Conservation (phyloP, 2,888 invertebrate genomes). For the Tiliacea citrago region DNA sequence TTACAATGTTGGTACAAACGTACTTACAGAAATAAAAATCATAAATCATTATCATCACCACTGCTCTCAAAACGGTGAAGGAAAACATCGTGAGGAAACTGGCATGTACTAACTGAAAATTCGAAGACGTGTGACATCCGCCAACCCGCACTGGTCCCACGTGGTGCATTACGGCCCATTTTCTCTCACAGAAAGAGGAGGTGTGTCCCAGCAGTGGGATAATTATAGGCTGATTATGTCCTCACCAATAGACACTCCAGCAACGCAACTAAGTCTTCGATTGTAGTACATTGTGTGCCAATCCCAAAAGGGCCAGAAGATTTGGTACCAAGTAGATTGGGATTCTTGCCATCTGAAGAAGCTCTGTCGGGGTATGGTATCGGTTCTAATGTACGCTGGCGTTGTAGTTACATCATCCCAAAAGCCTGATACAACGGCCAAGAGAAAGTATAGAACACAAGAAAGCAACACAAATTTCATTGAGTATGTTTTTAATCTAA, state of each 20-base stretch:
- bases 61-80: too few relatives aligned
- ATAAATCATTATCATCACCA: too few relatives aligned
- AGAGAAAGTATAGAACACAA: neutral
- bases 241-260: slow-evolving; percentile 68
- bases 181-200: too few relatives aligned
- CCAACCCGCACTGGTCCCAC: too few relatives aligned
- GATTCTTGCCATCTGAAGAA: slow-evolving; percentile 66
- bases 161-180: too few relatives aligned
- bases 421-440: slow-evolving; percentile 15
- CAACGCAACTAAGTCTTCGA: slow-evolving; percentile 53
- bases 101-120: too few relatives aligned
- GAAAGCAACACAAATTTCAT: slow-evolving; percentile 25
- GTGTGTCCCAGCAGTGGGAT: too few relatives aligned
- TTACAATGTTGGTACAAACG: too few relatives aligned
- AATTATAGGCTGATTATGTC: too few relatives aligned
- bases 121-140: too few relatives aligned
- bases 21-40: too few relatives aligned
- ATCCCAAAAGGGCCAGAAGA: slow-evolving; percentile 33
- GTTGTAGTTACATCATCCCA: slow-evolving; percentile 44
- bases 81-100: too few relatives aligned
- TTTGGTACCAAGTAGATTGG: neutral
- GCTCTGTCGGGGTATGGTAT: slow-evolving; percentile 5
- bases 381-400: accelerated
- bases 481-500: neutral
- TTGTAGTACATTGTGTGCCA: slow-evolving; percentile 33